A percentile compares a stretch with the other conserved stretches of the same genome.
phyloP scores from a whole-genome alignment of 2,113 vertebrate genomes.

The Varanus salvator region DNA sequence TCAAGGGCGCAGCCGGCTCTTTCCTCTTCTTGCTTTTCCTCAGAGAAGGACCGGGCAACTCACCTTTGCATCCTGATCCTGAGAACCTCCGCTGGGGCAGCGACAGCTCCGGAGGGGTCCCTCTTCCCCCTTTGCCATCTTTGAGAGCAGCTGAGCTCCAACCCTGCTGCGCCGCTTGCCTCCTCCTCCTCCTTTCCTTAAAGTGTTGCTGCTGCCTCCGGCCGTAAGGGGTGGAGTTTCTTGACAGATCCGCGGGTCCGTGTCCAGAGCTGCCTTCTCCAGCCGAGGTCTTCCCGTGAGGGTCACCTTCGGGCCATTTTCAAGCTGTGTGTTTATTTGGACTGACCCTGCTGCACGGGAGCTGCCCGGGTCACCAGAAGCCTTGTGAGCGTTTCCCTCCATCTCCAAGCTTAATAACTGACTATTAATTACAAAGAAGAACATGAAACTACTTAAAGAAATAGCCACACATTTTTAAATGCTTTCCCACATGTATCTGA shows the following conservation, averaged over 20 bases:
- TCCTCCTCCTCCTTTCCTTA: not conserved
- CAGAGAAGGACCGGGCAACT: not conserved
- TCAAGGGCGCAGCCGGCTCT: not conserved
- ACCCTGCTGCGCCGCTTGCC: accelerated
- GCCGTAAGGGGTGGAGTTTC: slow-evolving; percentile 30
- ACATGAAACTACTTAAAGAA: not conserved
- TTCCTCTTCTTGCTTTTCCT: not conserved
- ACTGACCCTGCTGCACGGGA: not conserved
- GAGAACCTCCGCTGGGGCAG: not conserved
- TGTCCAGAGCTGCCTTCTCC: not conserved
- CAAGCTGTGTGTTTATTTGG: not conserved
- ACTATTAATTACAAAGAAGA: not conserved
- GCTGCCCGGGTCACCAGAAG: not conserved
- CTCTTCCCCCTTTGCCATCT: accelerated
- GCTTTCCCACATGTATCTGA: not conserved
- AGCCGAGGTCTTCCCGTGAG: not conserved
- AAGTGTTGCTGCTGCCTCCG: slow-evolving; percentile 7
- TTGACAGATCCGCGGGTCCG: slow-evolving; percentile 3
- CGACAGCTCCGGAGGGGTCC: too few relatives aligned
- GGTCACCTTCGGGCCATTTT: not conserved
- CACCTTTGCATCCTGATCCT: not conserved
- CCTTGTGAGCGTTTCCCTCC: not conserved
- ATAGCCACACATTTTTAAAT: not conserved
- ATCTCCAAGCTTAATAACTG: not conserved
- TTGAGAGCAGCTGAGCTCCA: accelerated